Conservation (phyloP, 2,888 invertebrate genomes). For the Crepidodera aurea region DNA sequence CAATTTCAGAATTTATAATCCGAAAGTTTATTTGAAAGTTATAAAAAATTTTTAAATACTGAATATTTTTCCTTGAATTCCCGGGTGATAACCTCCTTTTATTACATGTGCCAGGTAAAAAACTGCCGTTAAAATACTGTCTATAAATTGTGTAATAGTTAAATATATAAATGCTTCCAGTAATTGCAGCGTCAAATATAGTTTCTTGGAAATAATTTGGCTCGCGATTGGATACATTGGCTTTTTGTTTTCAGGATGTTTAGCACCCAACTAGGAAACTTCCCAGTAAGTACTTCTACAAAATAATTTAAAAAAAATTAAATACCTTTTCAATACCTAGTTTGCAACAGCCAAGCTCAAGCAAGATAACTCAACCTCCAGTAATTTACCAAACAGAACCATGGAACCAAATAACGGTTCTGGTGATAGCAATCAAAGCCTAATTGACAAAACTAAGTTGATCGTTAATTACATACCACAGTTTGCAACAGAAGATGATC, state of each 20-base stretch:
- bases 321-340: constrained; percentile 34
- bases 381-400: constrained; percentile 2
- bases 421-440: constrained; percentile 52
- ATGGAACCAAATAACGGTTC: constrained; percentile 50
- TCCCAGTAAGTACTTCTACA: constrained; percentile 43
- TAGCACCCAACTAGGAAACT: constrained; percentile 43
- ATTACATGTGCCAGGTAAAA: constrained; percentile 34
- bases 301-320: no score
- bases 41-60: constrained; percentile 11
- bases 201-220: constrained; percentile 37
- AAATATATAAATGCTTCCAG: constrained; percentile 1
- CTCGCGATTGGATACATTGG: constrained; percentile 34
- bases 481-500: constrained; percentile 89
- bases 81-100: constrained; percentile 35
- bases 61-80: constrained; percentile 8
- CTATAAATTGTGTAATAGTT: constrained; percentile 18
- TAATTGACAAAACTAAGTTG: constrained; percentile 74
- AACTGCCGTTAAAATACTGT: constrained; percentile 18
- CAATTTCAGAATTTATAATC: constrained; percentile 21
- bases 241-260: constrained; percentile 45
- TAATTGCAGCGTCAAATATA: neutral
- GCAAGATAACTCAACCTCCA: constrained; percentile 31
- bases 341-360: constrained; percentile 41
- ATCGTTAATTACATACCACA: constrained; percentile 97
- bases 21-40: constrained; percentile 6